Evolutionary conservation across 53 echinoderm and acorn worm species (phyloP), one percentile per base, ranked within the genome.

Genomic region (Antedon mediterranea): DNA sequence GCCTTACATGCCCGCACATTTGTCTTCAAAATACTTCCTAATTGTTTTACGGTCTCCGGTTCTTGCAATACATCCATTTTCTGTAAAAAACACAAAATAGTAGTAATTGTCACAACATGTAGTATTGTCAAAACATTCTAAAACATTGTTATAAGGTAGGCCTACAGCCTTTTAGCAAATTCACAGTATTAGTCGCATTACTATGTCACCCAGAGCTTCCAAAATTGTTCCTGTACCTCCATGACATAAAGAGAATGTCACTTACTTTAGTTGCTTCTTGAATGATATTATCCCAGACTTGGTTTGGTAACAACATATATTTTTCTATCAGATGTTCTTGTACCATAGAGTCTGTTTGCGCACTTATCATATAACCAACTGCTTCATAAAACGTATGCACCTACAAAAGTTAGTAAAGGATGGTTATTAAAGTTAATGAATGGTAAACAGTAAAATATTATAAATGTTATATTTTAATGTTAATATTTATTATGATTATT

Each of bases 321-420:
- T 95, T 95, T 86, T 95, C 95, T 13, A 95, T 89, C 75, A 95
- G 84, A 73, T 88, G 95, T 71, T 95, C 95, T 43, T 95, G 95
- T 5, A 91, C 89, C 37, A 91, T 82, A 31, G 89, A 89, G 77
- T 95, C 95, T 26, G 95, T 91, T 82, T 95, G 95, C 15, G 95
- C 91, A 83, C 91, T 95, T 74, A 95, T 91, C 91, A 95, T 95
- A 86, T 95, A 95, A 27, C 95, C 91, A 32, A 91, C 91, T 71
- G 95, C 95, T 72, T 95, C 95, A 79, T 95, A 91, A 76, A 95
- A 95, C 31, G 95, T 95, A 75, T 95, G 95, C 0, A 95, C 95
- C 95, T 95, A 71, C 0, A 26, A n/a, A n/a, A n/a, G n/a, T n/a
- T n/a, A n/a, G n/a, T n/a, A n/a, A n/a, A n/a, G n/a, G n/a, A n/a